Evolutionary conservation across 2,113 vertebrate genomes (phyloP).

Genomic region (Chloebia gouldiae): DNA sequence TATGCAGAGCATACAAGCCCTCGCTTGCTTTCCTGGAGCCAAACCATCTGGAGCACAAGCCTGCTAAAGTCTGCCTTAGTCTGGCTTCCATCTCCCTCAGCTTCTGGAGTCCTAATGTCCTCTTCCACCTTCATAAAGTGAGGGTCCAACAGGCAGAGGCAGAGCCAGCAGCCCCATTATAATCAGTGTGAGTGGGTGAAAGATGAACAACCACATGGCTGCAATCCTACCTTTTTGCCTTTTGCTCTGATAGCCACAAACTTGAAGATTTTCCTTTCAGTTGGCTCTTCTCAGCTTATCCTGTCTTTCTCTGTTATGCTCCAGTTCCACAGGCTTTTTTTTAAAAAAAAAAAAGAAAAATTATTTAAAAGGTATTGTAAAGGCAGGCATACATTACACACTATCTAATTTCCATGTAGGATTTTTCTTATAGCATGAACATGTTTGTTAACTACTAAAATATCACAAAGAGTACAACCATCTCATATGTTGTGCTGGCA

Average conservation of each 20-base stretch:
- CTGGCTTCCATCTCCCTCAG: background rate
- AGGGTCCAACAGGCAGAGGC: background rate
- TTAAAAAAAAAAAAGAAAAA: background rate
- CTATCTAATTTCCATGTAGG: background rate
- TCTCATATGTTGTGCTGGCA: background rate
- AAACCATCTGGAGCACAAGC: background rate
- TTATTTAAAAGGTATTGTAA: background rate
- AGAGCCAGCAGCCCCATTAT: background rate
- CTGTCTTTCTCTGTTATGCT: background rate
- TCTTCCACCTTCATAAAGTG: background rate
- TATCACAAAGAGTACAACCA: background rate
- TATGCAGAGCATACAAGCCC: accelerated
- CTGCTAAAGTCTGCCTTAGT: background rate
- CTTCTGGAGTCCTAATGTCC: background rate
- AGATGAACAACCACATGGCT: background rate
- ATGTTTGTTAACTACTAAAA: background rate
- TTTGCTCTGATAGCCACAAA: background rate
- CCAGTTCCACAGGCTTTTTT: background rate
- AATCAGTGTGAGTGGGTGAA: accelerated
- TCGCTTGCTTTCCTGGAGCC: accelerated
- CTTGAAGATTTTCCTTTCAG: background rate
- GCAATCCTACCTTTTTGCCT: background rate
- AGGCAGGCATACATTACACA: background rate
- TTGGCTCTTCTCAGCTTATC: background rate
- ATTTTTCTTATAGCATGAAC: background rate